Evolutionary conservation across 2,797 vertebrate genomes (phyloP).

Genomic region (Aphelocoma californica): DNA sequence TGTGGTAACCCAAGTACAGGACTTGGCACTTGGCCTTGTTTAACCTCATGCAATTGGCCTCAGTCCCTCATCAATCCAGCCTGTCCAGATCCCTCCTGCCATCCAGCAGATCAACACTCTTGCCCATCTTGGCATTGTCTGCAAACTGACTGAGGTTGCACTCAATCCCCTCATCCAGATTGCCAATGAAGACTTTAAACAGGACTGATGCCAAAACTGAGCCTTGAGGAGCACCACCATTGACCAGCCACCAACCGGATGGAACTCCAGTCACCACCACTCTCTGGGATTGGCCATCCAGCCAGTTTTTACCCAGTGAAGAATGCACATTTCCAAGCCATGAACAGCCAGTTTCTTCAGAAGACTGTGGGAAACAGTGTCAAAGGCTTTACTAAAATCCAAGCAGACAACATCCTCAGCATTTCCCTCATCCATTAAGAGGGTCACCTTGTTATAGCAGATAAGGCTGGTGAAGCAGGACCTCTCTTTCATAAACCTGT

Average conservation of each 20-base stretch:
- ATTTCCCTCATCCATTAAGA: not conserved
- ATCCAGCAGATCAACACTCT: not conserved
- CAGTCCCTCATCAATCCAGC: not conserved
- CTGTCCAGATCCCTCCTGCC: not conserved
- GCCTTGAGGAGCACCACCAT: not conserved
- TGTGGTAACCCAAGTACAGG: not conserved
- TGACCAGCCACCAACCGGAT: not conserved
- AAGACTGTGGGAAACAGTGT: not conserved
- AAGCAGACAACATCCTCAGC: not conserved
- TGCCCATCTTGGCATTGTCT: not conserved
- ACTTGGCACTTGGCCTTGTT: not conserved
- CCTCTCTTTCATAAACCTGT: not conserved
- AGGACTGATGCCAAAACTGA: not conserved
- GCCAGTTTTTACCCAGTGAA: not conserved
- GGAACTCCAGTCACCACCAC: not conserved
- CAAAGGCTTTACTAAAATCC: not conserved
- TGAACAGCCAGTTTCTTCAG: not conserved
- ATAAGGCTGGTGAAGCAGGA: not conserved
- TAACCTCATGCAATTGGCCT: not conserved
- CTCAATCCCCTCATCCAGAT: not conserved
- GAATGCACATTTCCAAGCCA: not conserved
- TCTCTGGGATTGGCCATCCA: not conserved
- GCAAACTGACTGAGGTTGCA: not conserved
- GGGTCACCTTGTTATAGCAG: not conserved
- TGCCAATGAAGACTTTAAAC: not conserved